phyloP scores from a whole-genome alignment of 2,797 vertebrate genomes.

The Rhynchotus rufescens region DNA sequence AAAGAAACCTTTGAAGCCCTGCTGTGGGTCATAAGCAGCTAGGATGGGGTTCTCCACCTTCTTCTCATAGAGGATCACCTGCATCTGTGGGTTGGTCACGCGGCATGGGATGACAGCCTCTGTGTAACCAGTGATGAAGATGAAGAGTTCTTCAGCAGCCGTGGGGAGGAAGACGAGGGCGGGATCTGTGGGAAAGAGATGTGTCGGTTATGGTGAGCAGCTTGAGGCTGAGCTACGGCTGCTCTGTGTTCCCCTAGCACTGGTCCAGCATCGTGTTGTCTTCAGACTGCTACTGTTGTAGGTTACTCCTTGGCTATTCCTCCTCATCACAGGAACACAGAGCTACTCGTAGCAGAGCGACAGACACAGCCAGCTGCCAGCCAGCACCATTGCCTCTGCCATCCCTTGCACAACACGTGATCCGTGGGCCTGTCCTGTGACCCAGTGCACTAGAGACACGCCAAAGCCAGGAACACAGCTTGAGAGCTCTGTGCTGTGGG shows the following conservation, averaged over 20 bases:
- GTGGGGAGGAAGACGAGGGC: conserved; percentile 87
- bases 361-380: background rate
- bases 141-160: conserved; percentile 76
- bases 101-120: conserved; percentile 89
- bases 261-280: background rate
- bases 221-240: background rate
- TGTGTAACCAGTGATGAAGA: conserved; percentile 86
- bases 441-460: background rate
- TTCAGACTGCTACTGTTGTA: background rate
- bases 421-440: background rate
- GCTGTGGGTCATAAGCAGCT: conserved; percentile 83
- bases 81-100: conserved; percentile 89
- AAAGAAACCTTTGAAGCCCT: conserved; percentile 88
- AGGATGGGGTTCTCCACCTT: conserved; percentile 78
- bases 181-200: conserved; percentile 80
- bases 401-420: background rate
- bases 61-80: conserved; percentile 88
- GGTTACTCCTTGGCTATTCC: background rate
- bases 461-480: background rate
- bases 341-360: background rate
- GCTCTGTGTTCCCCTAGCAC: background rate
- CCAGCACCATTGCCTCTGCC: background rate
- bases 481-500: background rate
- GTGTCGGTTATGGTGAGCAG: background rate
- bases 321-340: background rate